These are phyloP conservation scores for Melanerpes aurifrons DNA, from an alignment of 2,113 vertebrate genomes.

Conservation along the genomic window DNA sequence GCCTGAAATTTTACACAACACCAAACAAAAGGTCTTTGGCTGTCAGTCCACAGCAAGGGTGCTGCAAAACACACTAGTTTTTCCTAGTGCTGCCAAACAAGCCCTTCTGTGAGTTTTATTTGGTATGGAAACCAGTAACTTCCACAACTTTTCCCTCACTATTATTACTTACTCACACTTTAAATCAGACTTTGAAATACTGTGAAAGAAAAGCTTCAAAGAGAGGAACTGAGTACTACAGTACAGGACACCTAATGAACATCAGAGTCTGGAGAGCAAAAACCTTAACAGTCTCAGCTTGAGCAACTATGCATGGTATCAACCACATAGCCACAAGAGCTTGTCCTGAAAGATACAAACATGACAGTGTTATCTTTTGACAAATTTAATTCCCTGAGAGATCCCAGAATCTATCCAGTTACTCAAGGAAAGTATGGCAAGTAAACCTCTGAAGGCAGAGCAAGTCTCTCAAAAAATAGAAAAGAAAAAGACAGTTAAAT, in stretches of 20 bases:
- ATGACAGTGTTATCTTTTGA: neutral
- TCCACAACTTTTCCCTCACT: neutral
- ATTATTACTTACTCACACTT: neutral
- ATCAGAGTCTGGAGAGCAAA: neutral
- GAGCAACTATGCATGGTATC: neutral
- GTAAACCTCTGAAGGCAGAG: neutral
- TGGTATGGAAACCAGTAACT: neutral
- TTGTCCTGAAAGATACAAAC: neutral
- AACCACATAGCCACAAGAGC: neutral
- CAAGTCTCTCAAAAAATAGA: neutral
- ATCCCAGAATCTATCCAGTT: neutral
- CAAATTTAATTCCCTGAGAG: neutral
- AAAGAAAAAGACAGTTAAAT: neutral
- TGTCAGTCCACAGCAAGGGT: conserved; percentile 18
- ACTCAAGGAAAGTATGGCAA: neutral
- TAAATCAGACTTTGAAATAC: conserved; percentile 29
- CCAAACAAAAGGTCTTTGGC: conserved; percentile 18
- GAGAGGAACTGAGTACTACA: neutral
- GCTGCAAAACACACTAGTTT: neutral
- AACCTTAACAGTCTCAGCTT: neutral
- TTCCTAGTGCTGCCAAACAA: neutral
- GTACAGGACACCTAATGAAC: neutral
- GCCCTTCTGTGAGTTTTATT: neutral
- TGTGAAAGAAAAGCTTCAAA: conserved; percentile 17
- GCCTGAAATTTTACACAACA: conserved; percentile 6